Percentiles rank a stretch among this genome's conserved stretches.
Evolutionary conservation across 2,113 vertebrate genomes (phyloP).

Genomic region (Microcebus murinus): DNA sequence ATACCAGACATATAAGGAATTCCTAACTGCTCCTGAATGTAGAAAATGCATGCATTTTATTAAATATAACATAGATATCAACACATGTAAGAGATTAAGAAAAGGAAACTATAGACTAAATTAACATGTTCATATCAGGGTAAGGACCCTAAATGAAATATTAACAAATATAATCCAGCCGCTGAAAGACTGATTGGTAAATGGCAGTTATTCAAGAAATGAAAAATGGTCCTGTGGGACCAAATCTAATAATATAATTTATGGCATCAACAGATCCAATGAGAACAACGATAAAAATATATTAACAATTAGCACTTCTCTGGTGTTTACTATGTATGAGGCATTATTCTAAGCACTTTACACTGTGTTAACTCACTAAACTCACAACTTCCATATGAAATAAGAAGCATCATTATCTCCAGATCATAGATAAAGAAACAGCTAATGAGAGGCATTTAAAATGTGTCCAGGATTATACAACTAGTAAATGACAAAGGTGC

Average conservation of each 20-base stretch:
- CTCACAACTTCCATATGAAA: not conserved
- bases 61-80: not conserved
- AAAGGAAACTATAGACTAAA: not conserved
- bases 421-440: not conserved
- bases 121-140: not conserved
- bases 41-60: not conserved
- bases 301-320: not conserved
- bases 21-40: not conserved
- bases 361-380: not conserved
- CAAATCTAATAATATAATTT: constrained; percentile 1
- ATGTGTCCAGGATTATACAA: not conserved
- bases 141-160: not conserved
- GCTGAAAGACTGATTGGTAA: not conserved
- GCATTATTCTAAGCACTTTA: not conserved
- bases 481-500: not conserved
- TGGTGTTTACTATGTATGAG: not conserved
- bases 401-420: not conserved
- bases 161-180: not conserved
- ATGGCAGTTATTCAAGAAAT: not conserved
- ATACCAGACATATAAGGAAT: not conserved
- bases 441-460: not conserved
- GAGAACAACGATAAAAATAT: not conserved
- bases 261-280: not conserved
- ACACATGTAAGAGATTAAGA: not conserved
- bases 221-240: not conserved